These are phyloP conservation scores for Nannoperca australis DNA, from an alignment of 2,797 vertebrate genomes.

Conservation along the genomic window DNA sequence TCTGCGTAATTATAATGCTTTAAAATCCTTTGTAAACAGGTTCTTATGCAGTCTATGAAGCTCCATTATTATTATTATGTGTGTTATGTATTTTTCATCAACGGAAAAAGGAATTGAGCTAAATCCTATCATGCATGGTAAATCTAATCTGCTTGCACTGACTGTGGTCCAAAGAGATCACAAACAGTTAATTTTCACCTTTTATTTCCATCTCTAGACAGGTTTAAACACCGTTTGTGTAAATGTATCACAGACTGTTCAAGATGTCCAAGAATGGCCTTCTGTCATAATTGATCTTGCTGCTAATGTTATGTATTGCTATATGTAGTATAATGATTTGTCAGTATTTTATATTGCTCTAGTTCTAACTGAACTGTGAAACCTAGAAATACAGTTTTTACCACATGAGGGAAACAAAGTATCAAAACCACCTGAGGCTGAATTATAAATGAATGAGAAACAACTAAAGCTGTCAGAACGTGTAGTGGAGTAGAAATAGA, in stretches of 20 bases:
- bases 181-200: background rate
- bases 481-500: no score
- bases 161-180: slow-evolving; percentile 18
- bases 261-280: background rate
- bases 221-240: background rate
- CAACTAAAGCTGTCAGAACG: no score
- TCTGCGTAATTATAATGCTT: slow-evolving; percentile 40
- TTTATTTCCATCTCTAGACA: slow-evolving; percentile 5
- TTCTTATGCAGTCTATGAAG: background rate
- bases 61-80: slow-evolving; percentile 9
- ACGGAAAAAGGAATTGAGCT: slow-evolving; percentile 26
- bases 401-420: background rate
- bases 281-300: background rate
- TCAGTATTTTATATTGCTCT: background rate
- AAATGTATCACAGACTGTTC: background rate
- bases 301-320: no score
- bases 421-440: background rate
- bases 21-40: slow-evolving; percentile 28
- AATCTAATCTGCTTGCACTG: slow-evolving; percentile 27
- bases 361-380: background rate
- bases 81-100: slow-evolving; percentile 43
- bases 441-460: background rate
- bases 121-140: slow-evolving; percentile 38
- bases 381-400: background rate
- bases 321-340: background rate